Conservation (phyloP, 1,140 invertebrate species). For the Phymastichus coffea region DNA sequence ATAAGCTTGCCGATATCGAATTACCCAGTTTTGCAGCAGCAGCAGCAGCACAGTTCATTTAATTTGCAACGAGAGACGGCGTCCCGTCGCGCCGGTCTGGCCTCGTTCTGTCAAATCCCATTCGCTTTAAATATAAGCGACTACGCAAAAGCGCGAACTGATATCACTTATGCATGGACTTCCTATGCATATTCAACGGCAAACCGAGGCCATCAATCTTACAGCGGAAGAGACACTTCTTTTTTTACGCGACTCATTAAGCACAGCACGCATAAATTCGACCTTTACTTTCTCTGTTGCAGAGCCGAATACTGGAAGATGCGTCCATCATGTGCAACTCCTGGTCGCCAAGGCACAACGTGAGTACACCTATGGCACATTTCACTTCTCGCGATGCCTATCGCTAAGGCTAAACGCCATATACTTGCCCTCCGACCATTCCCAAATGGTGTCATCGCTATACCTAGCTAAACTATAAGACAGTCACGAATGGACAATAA, state of each 20-base stretch:
- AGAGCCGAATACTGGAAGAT: conserved; percentile 85
- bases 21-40: conserved; percentile 45
- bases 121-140: conserved; percentile 47
- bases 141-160: conserved; percentile 10
- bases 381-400: too few relatives aligned
- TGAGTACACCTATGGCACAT: conserved; percentile 59
- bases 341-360: conserved; percentile 83
- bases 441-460: too few relatives aligned
- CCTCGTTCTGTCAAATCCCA: conserved; percentile 53
- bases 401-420: too few relatives aligned
- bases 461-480: too few relatives aligned
- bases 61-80: conserved; percentile 45
- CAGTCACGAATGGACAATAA: too few relatives aligned
- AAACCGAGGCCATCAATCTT: too few relatives aligned
- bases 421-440: too few relatives aligned
- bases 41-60: conserved; percentile 46
- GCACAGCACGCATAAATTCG: too few relatives aligned
- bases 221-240: too few relatives aligned
- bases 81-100: conserved; percentile 42
- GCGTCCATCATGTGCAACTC: conserved; percentile 86
- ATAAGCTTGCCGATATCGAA: conserved; percentile 47
- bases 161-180: conserved; percentile 4
- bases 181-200: not conserved
- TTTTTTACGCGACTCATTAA: too few relatives aligned
- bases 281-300: conserved; percentile 60